Evolutionary conservation across 2,888 invertebrate species (phyloP), one percentile per base, ranked within the genome.

Genomic region (Troides helena): DNA sequence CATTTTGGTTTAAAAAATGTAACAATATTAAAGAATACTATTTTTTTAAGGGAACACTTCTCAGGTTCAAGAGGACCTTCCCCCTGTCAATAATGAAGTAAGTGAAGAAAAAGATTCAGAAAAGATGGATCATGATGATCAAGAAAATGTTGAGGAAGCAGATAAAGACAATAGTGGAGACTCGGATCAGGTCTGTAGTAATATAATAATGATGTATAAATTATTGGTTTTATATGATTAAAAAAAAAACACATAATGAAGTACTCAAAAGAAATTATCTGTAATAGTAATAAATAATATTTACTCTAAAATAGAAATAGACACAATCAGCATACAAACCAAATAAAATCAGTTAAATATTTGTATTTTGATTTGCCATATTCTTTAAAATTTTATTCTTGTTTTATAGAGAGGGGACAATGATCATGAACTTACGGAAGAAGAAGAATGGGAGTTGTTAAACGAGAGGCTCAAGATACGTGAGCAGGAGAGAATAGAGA

Each of bases 361-460:
- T 50, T 2, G 14, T 18, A 50, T 1, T 50, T 50, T 14, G 50
- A 17, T 50, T 50, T 17, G 17, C 18, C 30, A 10, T 59, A 1
- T 46, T 39, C 8, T 39, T 10, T 10, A 7, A 39, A 39, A 39
- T 10, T 8, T 39, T 10, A 39, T 14, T 53, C 14, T 70, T n/a
- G 23, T n/a, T 59, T 5, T 30, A 65, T 70, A 80, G 76, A 71
- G 43, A 39, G 60, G 56, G 21, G 69, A 65, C 14, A 61, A 56
- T 36, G 69, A 66, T 1, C 62, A 50, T n/a, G 70, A 70, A 61
- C 39, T 87, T 50, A 86, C 87, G 0, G 89, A 90, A 72, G 89
- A 88, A 65, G 89, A 90, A 62, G 91, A 90, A 69, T 89, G 90
- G 91, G 81, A 81, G 14, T 74, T 84, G 64, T 69, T 90, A 64